Evolutionary conservation across 2,797 vertebrate species (phyloP), one percentile per base, ranked within the genome.

Genomic region (Smutsia gigantea): DNA sequence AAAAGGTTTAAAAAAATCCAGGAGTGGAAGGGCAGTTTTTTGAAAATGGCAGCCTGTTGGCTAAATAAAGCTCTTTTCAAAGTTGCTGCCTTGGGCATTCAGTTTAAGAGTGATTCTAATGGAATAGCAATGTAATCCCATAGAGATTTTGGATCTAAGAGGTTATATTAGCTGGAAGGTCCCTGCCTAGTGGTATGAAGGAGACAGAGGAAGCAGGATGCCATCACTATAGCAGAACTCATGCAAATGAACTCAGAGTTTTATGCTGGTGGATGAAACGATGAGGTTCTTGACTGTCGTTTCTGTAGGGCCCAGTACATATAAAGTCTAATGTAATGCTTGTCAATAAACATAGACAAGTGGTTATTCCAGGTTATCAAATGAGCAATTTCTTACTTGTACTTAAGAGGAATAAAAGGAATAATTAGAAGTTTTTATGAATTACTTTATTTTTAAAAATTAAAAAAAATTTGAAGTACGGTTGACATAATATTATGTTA

Each of bases 321-420:
- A 5, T 49, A 25, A 39, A 8, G 1, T 75, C 37, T 7, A 39
- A 34, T 74, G 83, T 34, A 71, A 53, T 49, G 55, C 79, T 85
- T 53, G 21, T 61, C 53, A 55, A 0, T 37, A 25, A 88, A 69
- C 77, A 39, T 39, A 7, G 39, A 39, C 39, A 39, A 39, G 39
- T 49, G 59, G 51, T 79, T 61, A 69, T 53, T 72, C 21, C 25
- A n/a, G 51, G n/a, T n/a, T 51, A 57, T 79, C 39, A 31, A 10
- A 55, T 78, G 69, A 53, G 61, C 46, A 23, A 12, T 64, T 94
- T 93, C 75, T 87, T 39, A 87, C 93, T 71, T 93, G 63, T 93
- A n/a, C 51, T 87, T 91, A 53, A 79, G 49, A 93, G 81, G 14
- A 29, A 42, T 34, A 19, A 59, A 42, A 79, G 69, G 9, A 78